These are phyloP conservation scores for Cylloceria caligata DNA, from an alignment of 2,888 invertebrate genomes.

Conservation along the genomic window DNA sequence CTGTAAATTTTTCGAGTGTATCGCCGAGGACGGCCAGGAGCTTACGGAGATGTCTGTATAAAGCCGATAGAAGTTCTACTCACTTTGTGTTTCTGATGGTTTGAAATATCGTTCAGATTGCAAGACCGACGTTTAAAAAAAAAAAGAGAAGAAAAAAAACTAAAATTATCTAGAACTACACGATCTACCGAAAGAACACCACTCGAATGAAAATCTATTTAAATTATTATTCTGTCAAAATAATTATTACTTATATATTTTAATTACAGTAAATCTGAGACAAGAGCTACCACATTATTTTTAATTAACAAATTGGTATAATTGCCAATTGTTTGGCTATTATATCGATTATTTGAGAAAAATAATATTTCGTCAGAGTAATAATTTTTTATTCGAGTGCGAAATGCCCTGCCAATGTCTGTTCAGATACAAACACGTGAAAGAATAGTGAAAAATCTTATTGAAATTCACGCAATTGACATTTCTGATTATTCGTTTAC, in stretches of 20 bases:
- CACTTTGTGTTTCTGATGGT: constrained; percentile 39
- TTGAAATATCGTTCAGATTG: constrained; percentile 31
- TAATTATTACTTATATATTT: too few species aligned
- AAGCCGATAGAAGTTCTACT: constrained; percentile 16
- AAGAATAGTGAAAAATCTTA: constrained; percentile 19
- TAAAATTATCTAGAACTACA: constrained; percentile 21
- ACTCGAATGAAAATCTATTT: neutral
- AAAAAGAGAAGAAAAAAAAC: neutral
- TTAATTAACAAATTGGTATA: neutral
- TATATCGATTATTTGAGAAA: neutral
- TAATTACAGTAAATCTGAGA: neutral
- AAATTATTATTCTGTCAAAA: neutral
- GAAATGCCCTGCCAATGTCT: neutral
- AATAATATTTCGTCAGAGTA: neutral
- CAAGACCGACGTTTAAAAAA: constrained; percentile 20
- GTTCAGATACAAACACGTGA: constrained; percentile 13
- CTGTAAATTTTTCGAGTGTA: constrained; percentile 54
- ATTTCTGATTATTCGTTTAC: constrained; percentile 38
- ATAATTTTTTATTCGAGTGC: constrained; percentile 7
- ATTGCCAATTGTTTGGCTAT: neutral
- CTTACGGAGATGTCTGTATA: constrained; percentile 42
- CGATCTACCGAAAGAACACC: neutral
- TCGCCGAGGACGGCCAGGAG: constrained; percentile 11
- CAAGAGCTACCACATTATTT: neutral
- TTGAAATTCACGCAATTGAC: constrained; percentile 18